Evolutionary conservation across 1,140 invertebrate species (phyloP), one percentile per base, ranked within the genome.

Genomic region (Solenopsis fugax): DNA sequence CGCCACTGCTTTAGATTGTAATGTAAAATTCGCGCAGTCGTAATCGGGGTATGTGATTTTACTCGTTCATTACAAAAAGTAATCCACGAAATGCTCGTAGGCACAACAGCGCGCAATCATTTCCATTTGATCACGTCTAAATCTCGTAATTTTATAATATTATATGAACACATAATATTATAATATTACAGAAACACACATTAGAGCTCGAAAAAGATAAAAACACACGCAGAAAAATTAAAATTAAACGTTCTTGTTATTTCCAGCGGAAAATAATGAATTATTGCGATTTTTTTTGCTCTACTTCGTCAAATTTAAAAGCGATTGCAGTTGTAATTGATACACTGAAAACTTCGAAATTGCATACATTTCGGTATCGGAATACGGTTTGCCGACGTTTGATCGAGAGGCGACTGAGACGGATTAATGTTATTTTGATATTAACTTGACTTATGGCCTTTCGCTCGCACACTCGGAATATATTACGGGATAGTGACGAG

Each of bases 391-490:
- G 2, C 29, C 29, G 29, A 18, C 16, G 16, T 41, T 58, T 34
- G 52, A 48, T 73, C 52, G 21, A 73, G 52, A 73, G 18, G 4
- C 58, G 52, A 21, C 58, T 48, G 13, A 2, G 29, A 34, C 18
- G 54, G 18, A 58, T 58, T 54, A 69, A 58, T 21, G 56, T 73
- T 60, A 69, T 37, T 60, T 75, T 13, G 41, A 50, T 24, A 75
- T 24, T 67, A 18, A 58, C 37, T 45, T 73, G 69, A 75, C 69
- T 75, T 50, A 60, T 75, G 69, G 80, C 69, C 54, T 84, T 72
- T 84, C 24, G 34, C 16, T 56, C 60, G 21, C n/a, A 41, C 13
- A 41, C n/a, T 12, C 10, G 37, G 16, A 54, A 48, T 71, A 48
- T 37, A 16, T 29, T 60, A 29, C n/a, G 80, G 34, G 41, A 84